phyloP scores from a whole-genome alignment of 2,888 invertebrate genomes.

The Epinotia demarniana region DNA sequence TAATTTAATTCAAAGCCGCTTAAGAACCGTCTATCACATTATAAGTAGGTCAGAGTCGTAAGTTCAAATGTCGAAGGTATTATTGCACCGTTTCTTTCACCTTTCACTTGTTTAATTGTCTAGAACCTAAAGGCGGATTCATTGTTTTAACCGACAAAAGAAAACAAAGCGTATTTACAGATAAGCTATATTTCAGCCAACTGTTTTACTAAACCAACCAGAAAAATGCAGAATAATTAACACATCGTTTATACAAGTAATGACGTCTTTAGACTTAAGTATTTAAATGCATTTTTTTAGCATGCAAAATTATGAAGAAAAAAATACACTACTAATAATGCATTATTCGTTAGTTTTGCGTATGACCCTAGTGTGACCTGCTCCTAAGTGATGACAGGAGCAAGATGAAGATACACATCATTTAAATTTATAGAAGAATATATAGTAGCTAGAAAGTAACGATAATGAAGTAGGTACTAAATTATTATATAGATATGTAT shows the following conservation, averaged over 20 bases:
- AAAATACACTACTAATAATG: background rate
- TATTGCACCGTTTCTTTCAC: slow-evolving; percentile 18
- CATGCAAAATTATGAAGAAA: background rate
- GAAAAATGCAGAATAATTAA: background rate
- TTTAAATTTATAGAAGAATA: background rate
- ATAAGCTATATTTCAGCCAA: slow-evolving; percentile 11
- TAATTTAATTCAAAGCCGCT: background rate
- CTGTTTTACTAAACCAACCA: slow-evolving; percentile 4
- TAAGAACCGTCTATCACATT: background rate
- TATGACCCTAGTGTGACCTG: background rate
- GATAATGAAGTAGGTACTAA: background rate
- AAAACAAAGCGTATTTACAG: background rate
- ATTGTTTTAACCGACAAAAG: slow-evolving; percentile 9
- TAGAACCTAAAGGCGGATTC: slow-evolving; percentile 14
- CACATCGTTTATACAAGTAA: background rate
- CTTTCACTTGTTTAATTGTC: slow-evolving; percentile 31
- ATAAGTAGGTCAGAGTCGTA: background rate
- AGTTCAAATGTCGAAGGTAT: slow-evolving; percentile 27
- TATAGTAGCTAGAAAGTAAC: too few relatives aligned
- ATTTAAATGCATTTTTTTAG: background rate
- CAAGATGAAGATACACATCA: background rate
- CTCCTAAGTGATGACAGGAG: background rate
- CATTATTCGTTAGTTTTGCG: background rate
- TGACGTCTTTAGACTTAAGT: background rate
- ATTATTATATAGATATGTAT: background rate